Evolutionary conservation across 2,113 vertebrate genomes (phyloP).

Genomic region (Prunella fulvescens): DNA sequence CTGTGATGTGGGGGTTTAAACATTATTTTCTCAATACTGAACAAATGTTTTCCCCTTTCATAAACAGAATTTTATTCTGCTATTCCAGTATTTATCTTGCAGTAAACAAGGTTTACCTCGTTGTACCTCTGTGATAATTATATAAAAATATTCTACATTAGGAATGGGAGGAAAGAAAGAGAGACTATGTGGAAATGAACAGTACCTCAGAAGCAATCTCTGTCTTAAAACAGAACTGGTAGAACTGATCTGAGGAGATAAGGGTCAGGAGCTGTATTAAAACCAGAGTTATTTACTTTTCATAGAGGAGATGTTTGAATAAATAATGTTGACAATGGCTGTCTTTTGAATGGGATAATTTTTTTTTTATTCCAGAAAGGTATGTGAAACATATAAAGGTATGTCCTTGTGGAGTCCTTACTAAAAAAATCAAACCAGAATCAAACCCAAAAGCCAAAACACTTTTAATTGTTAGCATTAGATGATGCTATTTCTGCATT

Average conservation of each 20-base stretch:
- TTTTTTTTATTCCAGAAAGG: background rate
- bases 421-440: background rate
- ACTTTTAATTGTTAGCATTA: background rate
- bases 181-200: background rate
- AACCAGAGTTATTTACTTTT: background rate
- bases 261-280: background rate
- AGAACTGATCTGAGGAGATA: background rate
- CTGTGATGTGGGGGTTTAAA: accelerated
- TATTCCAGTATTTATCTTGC: background rate
- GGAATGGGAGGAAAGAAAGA: background rate
- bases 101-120: background rate
- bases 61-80: background rate
- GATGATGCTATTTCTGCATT: background rate
- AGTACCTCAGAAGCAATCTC: background rate
- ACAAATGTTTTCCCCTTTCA: background rate
- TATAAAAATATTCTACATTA: background rate
- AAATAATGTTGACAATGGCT: background rate
- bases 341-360: background rate
- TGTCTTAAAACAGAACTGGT: background rate
- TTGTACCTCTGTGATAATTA: background rate
- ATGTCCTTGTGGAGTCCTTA: background rate
- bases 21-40: background rate
- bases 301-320: background rate
- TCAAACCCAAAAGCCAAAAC: background rate
- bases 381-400: background rate